A percentile compares a stretch with the other conserved stretches of the same genome.
phyloP scores from a whole-genome alignment of 2,797 vertebrate species.

The Cryptoblepharus egeriae region DNA sequence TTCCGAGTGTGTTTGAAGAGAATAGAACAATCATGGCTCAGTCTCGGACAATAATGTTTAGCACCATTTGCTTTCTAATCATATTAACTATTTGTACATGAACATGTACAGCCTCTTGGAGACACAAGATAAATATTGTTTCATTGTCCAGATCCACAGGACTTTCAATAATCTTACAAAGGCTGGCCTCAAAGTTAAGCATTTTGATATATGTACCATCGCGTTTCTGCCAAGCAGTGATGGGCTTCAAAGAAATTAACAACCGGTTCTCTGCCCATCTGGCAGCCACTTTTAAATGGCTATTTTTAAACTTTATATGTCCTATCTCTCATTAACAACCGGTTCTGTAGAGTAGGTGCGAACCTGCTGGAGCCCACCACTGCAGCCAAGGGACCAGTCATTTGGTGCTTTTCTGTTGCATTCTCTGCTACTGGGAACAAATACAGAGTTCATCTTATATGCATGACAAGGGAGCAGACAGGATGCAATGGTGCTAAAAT shows the following conservation, averaged over 20 bases:
- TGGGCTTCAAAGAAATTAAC: too few relatives aligned
- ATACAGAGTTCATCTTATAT: background rate
- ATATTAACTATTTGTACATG: background rate
- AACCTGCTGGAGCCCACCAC: too few relatives aligned
- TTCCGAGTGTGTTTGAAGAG: background rate
- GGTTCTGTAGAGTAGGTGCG: too few relatives aligned
- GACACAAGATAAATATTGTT: background rate
- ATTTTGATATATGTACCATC: background rate
- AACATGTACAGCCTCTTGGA: background rate
- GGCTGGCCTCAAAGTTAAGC: background rate
- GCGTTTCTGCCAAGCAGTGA: too few relatives aligned
- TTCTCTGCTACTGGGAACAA: background rate
- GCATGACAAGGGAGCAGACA: constrained; percentile 25
- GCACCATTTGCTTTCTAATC: background rate
- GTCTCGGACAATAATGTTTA: background rate
- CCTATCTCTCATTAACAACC: too few relatives aligned
- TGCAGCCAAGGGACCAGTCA: background rate
- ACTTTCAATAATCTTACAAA: background rate
- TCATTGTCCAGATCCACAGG: background rate
- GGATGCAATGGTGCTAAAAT: constrained; percentile 34
- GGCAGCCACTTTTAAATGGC: too few relatives aligned
- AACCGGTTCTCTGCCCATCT: too few relatives aligned
- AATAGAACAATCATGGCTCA: background rate
- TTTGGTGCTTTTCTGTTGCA: background rate
- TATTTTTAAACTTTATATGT: too few relatives aligned